These are phyloP conservation scores for Drosophila mojavensis DNA, from an alignment of 1,140 invertebrate genomes.

Conservation along the genomic window DNA sequence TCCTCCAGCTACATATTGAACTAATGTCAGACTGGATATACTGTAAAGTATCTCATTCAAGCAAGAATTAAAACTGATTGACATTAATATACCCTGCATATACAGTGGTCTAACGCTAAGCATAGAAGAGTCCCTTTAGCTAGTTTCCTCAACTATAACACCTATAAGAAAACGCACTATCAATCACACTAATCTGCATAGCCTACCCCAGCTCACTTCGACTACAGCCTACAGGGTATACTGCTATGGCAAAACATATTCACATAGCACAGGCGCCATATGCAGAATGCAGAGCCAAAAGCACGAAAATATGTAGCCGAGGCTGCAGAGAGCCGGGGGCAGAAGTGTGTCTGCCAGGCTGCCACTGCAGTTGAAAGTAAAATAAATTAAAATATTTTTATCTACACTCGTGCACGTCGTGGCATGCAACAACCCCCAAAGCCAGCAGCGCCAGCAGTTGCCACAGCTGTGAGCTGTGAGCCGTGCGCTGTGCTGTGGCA, in stretches of 20 bases:
- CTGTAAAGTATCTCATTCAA: too few relatives aligned
- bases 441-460: constrained; percentile 13
- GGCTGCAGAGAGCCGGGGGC: background rate
- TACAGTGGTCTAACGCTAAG: too few relatives aligned
- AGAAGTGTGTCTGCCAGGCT: background rate
- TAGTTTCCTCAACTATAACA: background rate
- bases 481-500: constrained; percentile 36
- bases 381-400: constrained; percentile 83
- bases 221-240: constrained; percentile 19
- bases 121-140: too few relatives aligned
- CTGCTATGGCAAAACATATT: background rate
- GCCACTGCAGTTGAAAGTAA: constrained; percentile 71
- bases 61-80: too few relatives aligned
- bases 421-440: constrained; percentile 55
- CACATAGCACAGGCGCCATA: constrained; percentile 30
- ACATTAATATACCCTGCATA: too few relatives aligned
- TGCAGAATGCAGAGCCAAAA: constrained; percentile 45
- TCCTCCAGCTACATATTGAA: too few relatives aligned
- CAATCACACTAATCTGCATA: background rate
- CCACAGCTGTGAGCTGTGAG: background rate
- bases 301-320: constrained; percentile 5
- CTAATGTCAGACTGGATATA: too few relatives aligned
- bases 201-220: background rate
- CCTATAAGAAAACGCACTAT: background rate
- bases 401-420: constrained; percentile 76